A percentile compares a stretch with the other conserved stretches of the same genome.
phyloP scores from a whole-genome alignment of 2,797 vertebrate genomes.

The Phataginus tetradactyla region DNA sequence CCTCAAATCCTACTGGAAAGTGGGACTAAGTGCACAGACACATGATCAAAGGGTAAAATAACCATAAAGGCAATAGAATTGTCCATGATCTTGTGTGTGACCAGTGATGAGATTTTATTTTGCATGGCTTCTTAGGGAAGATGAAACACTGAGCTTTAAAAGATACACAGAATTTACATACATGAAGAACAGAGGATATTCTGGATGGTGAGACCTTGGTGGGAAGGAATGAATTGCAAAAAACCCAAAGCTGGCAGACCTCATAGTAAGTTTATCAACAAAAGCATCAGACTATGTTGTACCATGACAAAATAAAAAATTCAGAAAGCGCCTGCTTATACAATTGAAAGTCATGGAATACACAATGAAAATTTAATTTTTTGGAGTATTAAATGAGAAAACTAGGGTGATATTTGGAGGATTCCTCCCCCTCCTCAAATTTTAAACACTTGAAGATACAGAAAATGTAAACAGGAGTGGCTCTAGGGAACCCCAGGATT shows the following conservation, averaged over 20 bases:
- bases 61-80: background rate
- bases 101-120: background rate
- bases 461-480: background rate
- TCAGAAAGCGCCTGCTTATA: background rate
- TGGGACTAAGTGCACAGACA: background rate
- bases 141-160: background rate
- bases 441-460: background rate
- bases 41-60: background rate
- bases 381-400: background rate
- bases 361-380: constrained; percentile 17
- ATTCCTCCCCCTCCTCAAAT: background rate
- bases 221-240: background rate
- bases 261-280: background rate
- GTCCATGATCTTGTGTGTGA: background rate
- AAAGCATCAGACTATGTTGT: background rate
- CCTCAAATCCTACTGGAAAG: background rate
- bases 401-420: background rate
- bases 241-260: background rate
- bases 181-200: background rate
- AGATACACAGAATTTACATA: background rate
- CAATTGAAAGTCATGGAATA: background rate
- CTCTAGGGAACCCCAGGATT: background rate
- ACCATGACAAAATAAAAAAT: background rate
- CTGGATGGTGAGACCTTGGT: background rate
- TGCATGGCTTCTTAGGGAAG: background rate